A percentile compares a stretch with the other conserved stretches of the same genome.
These are phyloP conservation scores for Desmophyllum pertusum DNA, from an alignment of 92 coral and sea anemone genomes.

Conservation along the genomic window DNA sequence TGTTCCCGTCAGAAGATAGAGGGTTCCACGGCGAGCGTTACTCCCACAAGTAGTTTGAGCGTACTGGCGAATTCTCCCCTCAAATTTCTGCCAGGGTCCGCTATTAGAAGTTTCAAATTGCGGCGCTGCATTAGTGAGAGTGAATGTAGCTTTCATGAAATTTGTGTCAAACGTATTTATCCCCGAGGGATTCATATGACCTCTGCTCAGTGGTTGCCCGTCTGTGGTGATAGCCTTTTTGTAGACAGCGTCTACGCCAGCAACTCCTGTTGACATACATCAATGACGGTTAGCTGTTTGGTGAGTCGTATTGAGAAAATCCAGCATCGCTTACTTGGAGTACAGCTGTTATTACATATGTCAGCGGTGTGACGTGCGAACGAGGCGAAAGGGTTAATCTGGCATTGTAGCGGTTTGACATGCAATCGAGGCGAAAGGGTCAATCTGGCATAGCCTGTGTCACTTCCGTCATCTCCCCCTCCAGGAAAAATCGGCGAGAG, in stretches of 20 bases:
- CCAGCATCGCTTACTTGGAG: no score
- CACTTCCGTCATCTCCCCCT: no score
- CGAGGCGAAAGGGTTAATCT: no score
- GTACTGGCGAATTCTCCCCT: conserved; percentile 23
- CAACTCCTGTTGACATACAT: neutral
- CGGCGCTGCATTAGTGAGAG: conserved; percentile 53
- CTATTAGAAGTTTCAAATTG: conserved; percentile 33
- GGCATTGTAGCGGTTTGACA: no score
- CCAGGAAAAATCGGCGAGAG: no score
- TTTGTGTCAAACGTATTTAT: conserved; percentile 41
- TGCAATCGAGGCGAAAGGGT: no score
- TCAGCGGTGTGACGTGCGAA: no score
- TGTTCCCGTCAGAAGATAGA: conserved; percentile 29
- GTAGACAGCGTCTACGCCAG: conserved; percentile 14
- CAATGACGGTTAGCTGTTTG: no score
- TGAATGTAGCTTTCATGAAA: conserved; percentile 42
- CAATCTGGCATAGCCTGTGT: no score
- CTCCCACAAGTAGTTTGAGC: neutral
- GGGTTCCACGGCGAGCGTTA: neutral
- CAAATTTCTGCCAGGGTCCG: conserved; percentile 22
- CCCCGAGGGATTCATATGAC: conserved; percentile 54
- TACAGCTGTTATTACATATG: no score
- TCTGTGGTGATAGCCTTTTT: neutral
- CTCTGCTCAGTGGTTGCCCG: conserved; percentile 19
- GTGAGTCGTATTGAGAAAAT: no score